These are phyloP conservation scores for Brassicogethes aeneus DNA, from an alignment of 2,888 invertebrate genomes.

Conservation along the genomic window DNA sequence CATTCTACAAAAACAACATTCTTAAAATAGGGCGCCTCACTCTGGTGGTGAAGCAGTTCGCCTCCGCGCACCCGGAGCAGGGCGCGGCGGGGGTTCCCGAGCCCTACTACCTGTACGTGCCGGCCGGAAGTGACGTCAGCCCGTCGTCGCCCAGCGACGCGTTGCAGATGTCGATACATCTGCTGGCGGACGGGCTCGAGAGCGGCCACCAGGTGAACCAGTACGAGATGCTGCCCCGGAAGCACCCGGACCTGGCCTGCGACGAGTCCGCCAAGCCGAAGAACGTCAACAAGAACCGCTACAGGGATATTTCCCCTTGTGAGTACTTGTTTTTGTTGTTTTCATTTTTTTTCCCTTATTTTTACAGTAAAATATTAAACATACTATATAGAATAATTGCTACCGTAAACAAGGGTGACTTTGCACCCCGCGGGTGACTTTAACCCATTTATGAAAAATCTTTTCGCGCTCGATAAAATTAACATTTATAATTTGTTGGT, in stretches of 20 bases:
- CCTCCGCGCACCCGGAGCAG: neutral
- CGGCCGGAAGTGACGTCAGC: constrained; percentile 43
- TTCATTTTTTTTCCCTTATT: neutral
- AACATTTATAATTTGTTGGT: too few relatives aligned
- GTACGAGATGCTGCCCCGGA: constrained; percentile 86
- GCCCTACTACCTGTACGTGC: constrained; percentile 84
- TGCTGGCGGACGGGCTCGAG: constrained; percentile 81
- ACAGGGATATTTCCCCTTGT: constrained; percentile 93
- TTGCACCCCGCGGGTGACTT: too few relatives aligned
- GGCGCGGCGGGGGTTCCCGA: constrained; percentile 56
- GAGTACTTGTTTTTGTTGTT: constrained; percentile 35
- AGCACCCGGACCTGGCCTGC: constrained; percentile 79
- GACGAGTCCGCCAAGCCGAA: constrained; percentile 73
- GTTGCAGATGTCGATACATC: constrained; percentile 68
- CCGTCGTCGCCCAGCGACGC: constrained; percentile 35
- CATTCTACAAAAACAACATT: too few relatives aligned
- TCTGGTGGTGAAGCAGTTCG: too few relatives aligned
- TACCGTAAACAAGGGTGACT: too few relatives aligned
- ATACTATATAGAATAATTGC: too few relatives aligned
- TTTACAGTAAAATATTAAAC: neutral
- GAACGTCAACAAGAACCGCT: constrained; percentile 89
- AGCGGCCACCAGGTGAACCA: constrained; percentile 88
- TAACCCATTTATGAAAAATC: too few relatives aligned
- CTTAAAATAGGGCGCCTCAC: too few relatives aligned
- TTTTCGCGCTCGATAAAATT: too few relatives aligned